Base-by-base conservation (phyloP, 2,797 vertebrate species). In the Myiothlypis chrysogaster region DNA sequence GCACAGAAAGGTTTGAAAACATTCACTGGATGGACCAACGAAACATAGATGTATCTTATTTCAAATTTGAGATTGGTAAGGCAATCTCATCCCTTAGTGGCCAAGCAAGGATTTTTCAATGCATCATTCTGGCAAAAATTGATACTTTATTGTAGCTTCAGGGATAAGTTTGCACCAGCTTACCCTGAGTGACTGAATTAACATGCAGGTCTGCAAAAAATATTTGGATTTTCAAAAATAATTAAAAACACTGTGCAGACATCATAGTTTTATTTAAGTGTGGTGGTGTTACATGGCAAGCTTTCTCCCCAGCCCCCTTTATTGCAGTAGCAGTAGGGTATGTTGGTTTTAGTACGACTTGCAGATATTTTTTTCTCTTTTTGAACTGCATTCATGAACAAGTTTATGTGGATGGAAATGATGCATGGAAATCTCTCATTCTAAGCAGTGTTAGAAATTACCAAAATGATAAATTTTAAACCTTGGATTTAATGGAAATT, bases 1-100 rank as follows among this genome's bases (percentile, higher is more conserved):
- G 69, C 41, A 68, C 49, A 68, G 59, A 49, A 91, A 71, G 43
- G 20, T 64, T 85, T 89, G 65, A 83, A 71, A 94, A 61, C 27
- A 35, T 18, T 19, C 8, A 1, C 22, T 39, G 37, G 39, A 53
- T 49, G 75, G 22, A 63, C 35, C 47, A 85, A n/a, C 23, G 61
- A 75, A 65, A 60, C 27, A n/a, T 43, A 64, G 61, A 61, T 69
- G 60, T 56, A 4, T 65, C 24, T 39, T 61, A 20, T 24, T 75
- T 69, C 14, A 46, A 61, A 72, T 43, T 46, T 50, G 44, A 25
- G 50, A 3, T 59, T 0, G 0, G 41, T 64, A 78, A 61, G 53
- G 30, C 57, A 80, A 15, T 83, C 52, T 73, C 53, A 71, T 43
- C 71, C n/a, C 39, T 83, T 46, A n/a, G 60, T 27, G 25, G 30